Base-by-base conservation (phyloP, 1,140 invertebrate species). In the Bombus vancouverensis region DNA sequence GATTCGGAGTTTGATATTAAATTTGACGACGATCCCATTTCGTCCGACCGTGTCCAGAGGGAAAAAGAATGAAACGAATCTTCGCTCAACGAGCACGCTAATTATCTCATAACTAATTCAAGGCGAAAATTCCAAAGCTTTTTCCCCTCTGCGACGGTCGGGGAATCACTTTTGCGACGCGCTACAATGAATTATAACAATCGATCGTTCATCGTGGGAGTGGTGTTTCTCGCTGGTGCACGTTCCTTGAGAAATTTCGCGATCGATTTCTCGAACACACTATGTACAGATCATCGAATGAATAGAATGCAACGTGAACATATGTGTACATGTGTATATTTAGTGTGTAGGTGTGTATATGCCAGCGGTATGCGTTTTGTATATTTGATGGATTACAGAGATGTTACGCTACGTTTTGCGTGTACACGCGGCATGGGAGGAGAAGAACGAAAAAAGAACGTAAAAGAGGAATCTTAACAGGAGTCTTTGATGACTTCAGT, bases 401-500 rank as follows among this genome's bases (percentile, higher is more conserved):
- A 59, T 8, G 39, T 28, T 28, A 44, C 28, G 37, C 70, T 72
- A 39, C 13, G 66, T 53, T 81, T 57, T n/a, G 78, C 62, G 62
- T 47, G 47, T 81, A 59, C 47, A 39, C 80, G 59, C 42, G 44
- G 34, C 34, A 57, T 12, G 77, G 15, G n/a, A 4, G 37, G n/a
- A 32, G n/a, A 32, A 66, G 32, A 66, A 66, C n/a, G 15, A 32
- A 42, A 42, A 22, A 65, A 75, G 18, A 37, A 84, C n/a, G 65
- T 22, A 71, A 70, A 71, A 9, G 42, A 47, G 32, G 66, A 71
- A 59, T 57, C 25, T n/a, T 12, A 39, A 76, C 15, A 39, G 53
- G 62, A 70, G 15, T 70, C 44, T 37, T 70, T 70, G 44, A 80
- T 70, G 78, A 80, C 28, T 70, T 80, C 78, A 84, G 82, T 79